Base-by-base conservation (phyloP, 2,888 invertebrate genomes). In the Matsumyia berberina region DNA sequence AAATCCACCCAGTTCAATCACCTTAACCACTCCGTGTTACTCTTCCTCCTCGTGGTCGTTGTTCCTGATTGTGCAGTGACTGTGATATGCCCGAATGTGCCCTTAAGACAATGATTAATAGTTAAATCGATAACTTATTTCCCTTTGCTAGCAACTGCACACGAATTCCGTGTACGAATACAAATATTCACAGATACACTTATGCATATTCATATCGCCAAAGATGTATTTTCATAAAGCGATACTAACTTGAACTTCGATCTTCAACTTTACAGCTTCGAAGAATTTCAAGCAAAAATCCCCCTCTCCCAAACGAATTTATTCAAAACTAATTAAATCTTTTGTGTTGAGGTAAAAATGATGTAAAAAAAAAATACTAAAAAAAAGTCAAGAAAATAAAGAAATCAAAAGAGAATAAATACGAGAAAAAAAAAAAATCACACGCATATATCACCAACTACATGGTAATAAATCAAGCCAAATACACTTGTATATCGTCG, bases 21-120 rank as follows among this genome's bases (percentile, higher is more conserved):
- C 87, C 87, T 86, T 81, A 70, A 60, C 58, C 55, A 58, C 55
- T 64, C 46, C 57, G 67, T 64, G 80, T 64, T 72, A 49, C 74
- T 51, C 76, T 78, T 62, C 67, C 62, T 66, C 42, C 60, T 72
- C 44, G 73, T 66, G 58, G 53, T 58, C 66, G 49, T 62, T 51
- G 58, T 73, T 51, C 31, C 77, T 55, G 72, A 80, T 74, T 85
- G 86, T 83, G 86, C 87, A 86, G 64, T 85, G 86, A 87, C 87
- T 87, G 87, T 81, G 87, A 87, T 86, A 78, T 87, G 87, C 86
- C 87, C 87, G 87, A 87, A 81, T 79, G 87, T 85, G 86, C 87
- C 87, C 86, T 87, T 87, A 87, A 87, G 87, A 86, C 87, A 87
- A 87, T 88, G 88, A 88, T 88, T 88, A 87, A 88, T 88, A 86